These are phyloP conservation scores for Jacana jacana DNA, from an alignment of 2,113 vertebrate genomes.

Conservation along the genomic window DNA sequence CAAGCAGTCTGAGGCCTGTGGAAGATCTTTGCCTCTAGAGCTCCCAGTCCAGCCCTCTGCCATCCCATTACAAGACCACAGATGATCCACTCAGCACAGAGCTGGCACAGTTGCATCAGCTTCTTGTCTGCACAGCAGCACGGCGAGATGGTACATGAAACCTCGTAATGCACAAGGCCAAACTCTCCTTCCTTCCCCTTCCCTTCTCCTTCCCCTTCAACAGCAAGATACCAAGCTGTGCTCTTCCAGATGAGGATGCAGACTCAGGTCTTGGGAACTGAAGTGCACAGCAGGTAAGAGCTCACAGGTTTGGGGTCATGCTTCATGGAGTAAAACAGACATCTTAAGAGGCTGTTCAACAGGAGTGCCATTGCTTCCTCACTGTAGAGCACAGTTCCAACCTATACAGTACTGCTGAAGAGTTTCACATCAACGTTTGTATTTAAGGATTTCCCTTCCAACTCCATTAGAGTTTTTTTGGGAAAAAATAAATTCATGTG, in stretches of 20 bases:
- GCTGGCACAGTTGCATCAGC: fast-evolving
- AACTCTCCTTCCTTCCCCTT: neutral
- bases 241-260: neutral
- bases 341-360: neutral
- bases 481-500: too few species aligned
- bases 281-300: fast-evolving
- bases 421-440: neutral
- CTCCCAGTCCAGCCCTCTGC: neutral
- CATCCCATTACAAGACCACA: neutral
- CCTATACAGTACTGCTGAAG: neutral
- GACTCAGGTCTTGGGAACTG: neutral
- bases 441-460: neutral
- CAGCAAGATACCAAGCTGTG: neutral
- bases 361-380: neutral
- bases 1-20: neutral
- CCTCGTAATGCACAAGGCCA: fast-evolving
- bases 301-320: neutral
- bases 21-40: neutral
- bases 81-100: neutral
- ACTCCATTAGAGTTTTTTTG: neutral
- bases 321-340: neutral
- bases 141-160: neutral
- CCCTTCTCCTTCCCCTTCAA: neutral
- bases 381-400: neutral
- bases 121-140: neutral